Percentiles rank a stretch among this genome's conserved stretches.
Evolutionary conservation across 2,888 invertebrate species (phyloP).

Genomic region (Andrena flavipes): DNA sequence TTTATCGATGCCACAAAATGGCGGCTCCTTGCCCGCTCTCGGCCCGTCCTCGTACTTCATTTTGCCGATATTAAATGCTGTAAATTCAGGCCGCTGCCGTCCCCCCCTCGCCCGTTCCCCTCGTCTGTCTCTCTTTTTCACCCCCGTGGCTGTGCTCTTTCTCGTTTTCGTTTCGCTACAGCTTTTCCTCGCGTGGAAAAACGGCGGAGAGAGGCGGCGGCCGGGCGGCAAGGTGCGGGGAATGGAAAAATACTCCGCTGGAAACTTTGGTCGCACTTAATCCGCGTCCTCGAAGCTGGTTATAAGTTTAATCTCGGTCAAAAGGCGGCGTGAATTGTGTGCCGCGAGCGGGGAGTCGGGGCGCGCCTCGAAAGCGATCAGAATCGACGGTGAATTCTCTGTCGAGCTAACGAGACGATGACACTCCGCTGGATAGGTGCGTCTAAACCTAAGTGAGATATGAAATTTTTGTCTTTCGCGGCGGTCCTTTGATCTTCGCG

Average conservation of each 20-base stretch:
- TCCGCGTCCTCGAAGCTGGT: background rate
- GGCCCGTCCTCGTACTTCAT: constrained; percentile 75
- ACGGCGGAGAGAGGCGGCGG: background rate
- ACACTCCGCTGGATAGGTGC: too few relatives aligned
- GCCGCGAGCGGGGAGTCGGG: background rate
- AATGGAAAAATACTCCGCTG: constrained; percentile 3
- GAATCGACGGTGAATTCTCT: too few relatives aligned
- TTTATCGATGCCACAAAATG: constrained; percentile 80
- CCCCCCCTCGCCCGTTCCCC: background rate
- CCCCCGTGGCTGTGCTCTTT: background rate
- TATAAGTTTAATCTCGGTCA: constrained; percentile 15
- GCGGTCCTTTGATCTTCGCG: background rate
- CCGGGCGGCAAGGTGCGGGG: background rate
- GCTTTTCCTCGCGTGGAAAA: constrained; percentile 17
- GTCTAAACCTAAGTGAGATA: too few relatives aligned
- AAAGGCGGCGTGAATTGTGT: background rate
- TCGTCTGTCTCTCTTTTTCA: constrained; percentile 1
- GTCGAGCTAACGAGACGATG: too few relatives aligned
- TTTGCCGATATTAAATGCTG: constrained; percentile 80
- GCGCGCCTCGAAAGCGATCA: too few relatives aligned
- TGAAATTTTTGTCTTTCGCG: too few relatives aligned
- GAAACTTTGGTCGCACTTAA: constrained; percentile 33
- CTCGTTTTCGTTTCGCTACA: constrained; percentile 16
- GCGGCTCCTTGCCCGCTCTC: constrained; percentile 70
- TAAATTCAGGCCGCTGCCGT: constrained; percentile 73